Base-by-base conservation (phyloP, 2,888 invertebrate species). In the Synanthedon tipuliformis region DNA sequence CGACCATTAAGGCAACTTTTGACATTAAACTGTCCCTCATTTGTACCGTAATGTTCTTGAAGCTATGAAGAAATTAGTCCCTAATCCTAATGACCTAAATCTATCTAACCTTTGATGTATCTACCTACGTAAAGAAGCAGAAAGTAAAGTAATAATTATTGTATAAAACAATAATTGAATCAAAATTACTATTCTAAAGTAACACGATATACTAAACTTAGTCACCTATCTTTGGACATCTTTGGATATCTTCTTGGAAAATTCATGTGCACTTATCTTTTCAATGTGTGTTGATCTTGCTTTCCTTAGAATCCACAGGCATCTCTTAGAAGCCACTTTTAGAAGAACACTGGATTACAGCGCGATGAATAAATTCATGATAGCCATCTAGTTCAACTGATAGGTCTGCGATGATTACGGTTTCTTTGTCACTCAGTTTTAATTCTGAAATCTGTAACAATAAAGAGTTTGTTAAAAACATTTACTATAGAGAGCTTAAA, bases 1-100 rank as follows among this genome's bases (percentile, higher is more conserved):
- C 85, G 84, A 78, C 71, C 81, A 86, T 87, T 86, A 85, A 87
- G 87, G 82, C 81, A 67, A 34, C 64, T 72, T 62, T 61, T 54
- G 53, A 63, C 62, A 59, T 60, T 57, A 60, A 59, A 55, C 50
- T 50, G 13, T 34, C n/a, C 8, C 4, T 41, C 13, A 2, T 51
- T 51, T 45, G 27, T 40, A 51, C 51, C 41, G 12, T 18, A 41
- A 51, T 23, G 45, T 41, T 51, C 51, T 51, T 51, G 41, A 41
- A 18, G 4, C 16, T 18, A 18, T 45, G 13, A n/a, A 13, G n/a
- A 45, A 45, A 45, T 45, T 15, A 13, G 45, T 45, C 15, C 15
- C 45, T 45, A 45, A 45, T 13, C 45, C 41, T 51, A 51, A 50
- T 40, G 27, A 40, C 51, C 50, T 50, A 50, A 51, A 51, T 40